Evolutionary conservation across 2,113 vertebrate genomes (phyloP).

Genomic region (Lepus timidus): DNA sequence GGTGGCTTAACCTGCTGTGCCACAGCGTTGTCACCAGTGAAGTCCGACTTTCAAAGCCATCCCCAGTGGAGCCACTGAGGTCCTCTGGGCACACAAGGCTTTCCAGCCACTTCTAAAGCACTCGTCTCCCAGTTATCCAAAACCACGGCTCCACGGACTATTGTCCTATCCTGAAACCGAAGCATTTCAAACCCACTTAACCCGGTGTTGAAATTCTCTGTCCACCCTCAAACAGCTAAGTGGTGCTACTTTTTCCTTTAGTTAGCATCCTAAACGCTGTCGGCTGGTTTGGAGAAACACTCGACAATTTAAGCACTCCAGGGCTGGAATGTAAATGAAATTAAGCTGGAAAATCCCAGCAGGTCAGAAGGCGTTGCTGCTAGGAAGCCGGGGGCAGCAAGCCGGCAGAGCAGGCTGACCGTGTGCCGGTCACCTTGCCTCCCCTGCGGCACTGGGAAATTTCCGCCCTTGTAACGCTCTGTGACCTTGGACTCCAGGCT

Average conservation of each 20-base stretch:
- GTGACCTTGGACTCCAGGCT: conserved; percentile 33
- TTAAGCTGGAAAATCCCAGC: conserved; percentile 9
- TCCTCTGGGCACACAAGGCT: not conserved
- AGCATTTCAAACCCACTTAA: not conserved
- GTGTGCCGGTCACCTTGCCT: fast-evolving
- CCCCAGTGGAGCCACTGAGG: not conserved
- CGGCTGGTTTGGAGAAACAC: not conserved
- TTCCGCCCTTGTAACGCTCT: not conserved
- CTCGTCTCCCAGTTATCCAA: not conserved
- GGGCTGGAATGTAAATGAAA: not conserved
- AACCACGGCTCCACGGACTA: not conserved
- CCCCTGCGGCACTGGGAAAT: not conserved
- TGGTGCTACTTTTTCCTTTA: not conserved
- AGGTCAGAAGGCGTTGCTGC: not conserved
- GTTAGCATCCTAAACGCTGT: not conserved
- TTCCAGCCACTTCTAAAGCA: not conserved
- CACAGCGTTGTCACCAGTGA: not conserved
- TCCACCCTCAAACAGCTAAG: not conserved
- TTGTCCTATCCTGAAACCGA: not conserved
- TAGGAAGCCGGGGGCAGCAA: fast-evolving
- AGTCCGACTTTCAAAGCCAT: not conserved
- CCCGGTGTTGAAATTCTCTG: not conserved
- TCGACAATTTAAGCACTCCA: not conserved
- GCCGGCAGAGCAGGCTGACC: fast-evolving
- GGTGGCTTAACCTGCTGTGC: too few species aligned